These are phyloP conservation scores for Penelope pileata DNA, from an alignment of 2,113 vertebrate species.

Conservation along the genomic window DNA sequence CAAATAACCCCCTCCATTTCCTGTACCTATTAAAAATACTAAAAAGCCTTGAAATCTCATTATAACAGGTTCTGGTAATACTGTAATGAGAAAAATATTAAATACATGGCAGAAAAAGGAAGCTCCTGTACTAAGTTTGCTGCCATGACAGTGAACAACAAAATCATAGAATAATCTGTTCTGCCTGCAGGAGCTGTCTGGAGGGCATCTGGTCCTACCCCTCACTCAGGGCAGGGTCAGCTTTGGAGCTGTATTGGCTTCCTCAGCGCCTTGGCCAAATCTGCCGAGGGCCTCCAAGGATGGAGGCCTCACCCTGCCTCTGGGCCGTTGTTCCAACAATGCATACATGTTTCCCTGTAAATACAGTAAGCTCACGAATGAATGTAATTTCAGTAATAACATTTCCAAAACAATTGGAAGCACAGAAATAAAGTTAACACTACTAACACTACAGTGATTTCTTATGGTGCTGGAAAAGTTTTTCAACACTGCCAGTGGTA, in stretches of 20 bases:
- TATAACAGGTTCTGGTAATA: not conserved
- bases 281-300: not conserved
- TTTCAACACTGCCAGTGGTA: not conserved
- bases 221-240: not conserved
- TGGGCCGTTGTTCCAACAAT: not conserved
- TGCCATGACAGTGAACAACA: slow-evolving; percentile 57
- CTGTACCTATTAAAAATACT: slow-evolving; percentile 21
- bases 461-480: not conserved
- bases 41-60: slow-evolving; percentile 24
- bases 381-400: not conserved
- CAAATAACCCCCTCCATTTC: slow-evolving; percentile 16
- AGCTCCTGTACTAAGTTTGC: slow-evolving; percentile 49
- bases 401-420: not conserved
- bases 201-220: slow-evolving; percentile 27
- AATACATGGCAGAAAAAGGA: slow-evolving; percentile 49
- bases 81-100: slow-evolving; percentile 35
- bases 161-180: not conserved
- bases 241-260: not conserved
- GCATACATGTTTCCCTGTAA: not conserved
- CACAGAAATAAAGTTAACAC: not conserved
- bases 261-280: not conserved
- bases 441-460: not conserved
- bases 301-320: not conserved
- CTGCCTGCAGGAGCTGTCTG: slow-evolving; percentile 30
- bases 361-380: not conserved